Base-by-base conservation (phyloP, 2,797 vertebrate species). In the Liasis olivaceus region DNA sequence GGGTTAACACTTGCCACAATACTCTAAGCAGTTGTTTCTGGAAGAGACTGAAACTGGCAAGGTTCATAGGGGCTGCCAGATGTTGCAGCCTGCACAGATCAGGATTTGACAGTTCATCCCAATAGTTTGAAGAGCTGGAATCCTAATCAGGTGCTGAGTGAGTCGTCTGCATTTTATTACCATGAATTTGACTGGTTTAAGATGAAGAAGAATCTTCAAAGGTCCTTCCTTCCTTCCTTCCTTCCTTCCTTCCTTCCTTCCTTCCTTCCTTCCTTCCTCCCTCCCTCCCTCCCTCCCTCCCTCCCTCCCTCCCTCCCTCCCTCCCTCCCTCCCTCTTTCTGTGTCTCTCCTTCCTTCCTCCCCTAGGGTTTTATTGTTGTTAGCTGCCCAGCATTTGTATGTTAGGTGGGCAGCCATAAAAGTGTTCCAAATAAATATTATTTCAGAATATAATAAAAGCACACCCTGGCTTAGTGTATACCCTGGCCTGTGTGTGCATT, bases 301-400 rank as follows among this genome's bases (percentile, higher is more conserved):
- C 63, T 11, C 0, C 62, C 62, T 26, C 0, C 8, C 24, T 28
- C 1, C 11, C 26, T 63, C 2, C 62, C 62, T 26, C 2, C 22
- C 22, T 9, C 7, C 2, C 2, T 9, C 0, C 0, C 31, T 3
- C 6, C 6, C 6, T 2, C 24, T 26, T 8, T 7, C 62, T 2
- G 36, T 36, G 36, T 36, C 36, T 36, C 36, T 36, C 51, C 51
- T 7, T 54, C 5, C 51, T 7, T 6, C 51, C 1, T 7, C 6
- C 51, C 51, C 51, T 54, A 2, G 36, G 36, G 36, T 36, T 36
- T 36, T 36, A 77, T 77, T 42, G 31, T 42, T 77, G 9, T 69
- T 69, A 15, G 28, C 14, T 77, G 69, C 31, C 31, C 42, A 42
- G 17, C 20, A 17, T 77, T 42, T 77, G 31, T 31, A 9, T 3